Conservation (phyloP, 2,888 invertebrate genomes). For the Sialis lutaria region DNA sequence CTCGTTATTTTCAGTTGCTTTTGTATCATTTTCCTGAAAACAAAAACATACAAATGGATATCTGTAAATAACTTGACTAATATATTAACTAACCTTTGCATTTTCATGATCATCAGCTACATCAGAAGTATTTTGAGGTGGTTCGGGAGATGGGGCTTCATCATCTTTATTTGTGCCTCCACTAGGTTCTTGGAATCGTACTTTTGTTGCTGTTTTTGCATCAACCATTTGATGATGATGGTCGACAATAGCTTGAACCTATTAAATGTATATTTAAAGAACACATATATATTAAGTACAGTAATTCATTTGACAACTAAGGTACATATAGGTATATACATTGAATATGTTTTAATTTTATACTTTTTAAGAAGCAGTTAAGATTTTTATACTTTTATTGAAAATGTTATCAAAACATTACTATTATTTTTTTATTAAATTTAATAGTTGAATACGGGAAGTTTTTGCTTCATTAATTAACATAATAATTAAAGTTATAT, state of each 20-base stretch:
- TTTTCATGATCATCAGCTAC: slow-evolving; percentile 5
- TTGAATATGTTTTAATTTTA: too few relatives aligned
- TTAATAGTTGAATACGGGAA: too few relatives aligned
- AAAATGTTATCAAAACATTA: too few relatives aligned
- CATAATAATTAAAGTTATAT: too few relatives aligned
- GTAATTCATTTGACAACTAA: not conserved
- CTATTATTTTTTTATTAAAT: too few relatives aligned
- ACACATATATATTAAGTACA: not conserved
- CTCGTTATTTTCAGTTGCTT: slow-evolving; percentile 11
- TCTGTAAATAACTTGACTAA: not conserved
- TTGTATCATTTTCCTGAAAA: not conserved
- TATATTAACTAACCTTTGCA: not conserved
- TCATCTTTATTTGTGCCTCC: slow-evolving; percentile 7
- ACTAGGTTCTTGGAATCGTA: slow-evolving; percentile 58
- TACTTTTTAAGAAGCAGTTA: too few relatives aligned
- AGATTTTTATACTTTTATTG: too few relatives aligned
- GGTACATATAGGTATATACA: not conserved
- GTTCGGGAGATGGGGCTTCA: not conserved
- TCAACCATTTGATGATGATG: slow-evolving; percentile 65
- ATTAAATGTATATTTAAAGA: slow-evolving; percentile 11
- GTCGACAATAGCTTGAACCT: slow-evolving; percentile 91
- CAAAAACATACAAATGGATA: not conserved
- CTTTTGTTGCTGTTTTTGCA: slow-evolving; percentile 63
- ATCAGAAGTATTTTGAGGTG: not conserved
- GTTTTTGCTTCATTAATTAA: too few relatives aligned